phyloP scores from a whole-genome alignment of 2,113 vertebrate species.

The Collichthys lucidus region DNA sequence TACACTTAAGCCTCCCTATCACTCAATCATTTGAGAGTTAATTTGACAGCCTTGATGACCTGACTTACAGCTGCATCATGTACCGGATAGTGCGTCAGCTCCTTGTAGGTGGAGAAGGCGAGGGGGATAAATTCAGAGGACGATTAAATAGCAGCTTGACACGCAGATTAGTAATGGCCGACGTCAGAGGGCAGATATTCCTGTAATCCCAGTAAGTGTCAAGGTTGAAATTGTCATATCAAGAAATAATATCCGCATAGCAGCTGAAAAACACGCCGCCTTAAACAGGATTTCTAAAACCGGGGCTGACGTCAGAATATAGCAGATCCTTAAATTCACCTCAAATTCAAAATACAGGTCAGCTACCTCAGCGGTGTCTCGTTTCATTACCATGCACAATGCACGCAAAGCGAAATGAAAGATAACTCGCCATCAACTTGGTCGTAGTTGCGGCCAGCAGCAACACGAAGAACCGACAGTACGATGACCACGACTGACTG shows the following conservation, averaged over 20 bases:
- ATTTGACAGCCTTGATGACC: constrained; percentile 55
- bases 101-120: constrained; percentile 20
- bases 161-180: constrained; percentile 25
- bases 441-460: too few relatives aligned
- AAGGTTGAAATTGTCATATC: background rate
- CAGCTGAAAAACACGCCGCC: constrained; percentile 13
- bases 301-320: too few relatives aligned
- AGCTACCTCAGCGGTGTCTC: too few relatives aligned
- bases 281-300: background rate
- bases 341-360: too few relatives aligned
- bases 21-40: constrained; percentile 58
- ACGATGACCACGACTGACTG: too few relatives aligned
- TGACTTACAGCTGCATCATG: constrained; percentile 40
- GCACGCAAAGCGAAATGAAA: too few relatives aligned
- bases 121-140: constrained; percentile 16
- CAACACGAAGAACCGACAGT: too few relatives aligned
- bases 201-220: constrained; percentile 12
- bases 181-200: constrained; percentile 17
- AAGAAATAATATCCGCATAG: constrained; percentile 8
- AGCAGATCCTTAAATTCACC: too few relatives aligned
- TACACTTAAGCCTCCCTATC: constrained; percentile 73
- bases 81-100: constrained; percentile 11
- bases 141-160: constrained; percentile 42
- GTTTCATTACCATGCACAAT: too few relatives aligned
- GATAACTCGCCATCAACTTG: too few relatives aligned